Evolutionary conservation across 2,888 invertebrate species (phyloP), one percentile per base, ranked within the genome.

Genomic region (Eupithecia exiguata): DNA sequence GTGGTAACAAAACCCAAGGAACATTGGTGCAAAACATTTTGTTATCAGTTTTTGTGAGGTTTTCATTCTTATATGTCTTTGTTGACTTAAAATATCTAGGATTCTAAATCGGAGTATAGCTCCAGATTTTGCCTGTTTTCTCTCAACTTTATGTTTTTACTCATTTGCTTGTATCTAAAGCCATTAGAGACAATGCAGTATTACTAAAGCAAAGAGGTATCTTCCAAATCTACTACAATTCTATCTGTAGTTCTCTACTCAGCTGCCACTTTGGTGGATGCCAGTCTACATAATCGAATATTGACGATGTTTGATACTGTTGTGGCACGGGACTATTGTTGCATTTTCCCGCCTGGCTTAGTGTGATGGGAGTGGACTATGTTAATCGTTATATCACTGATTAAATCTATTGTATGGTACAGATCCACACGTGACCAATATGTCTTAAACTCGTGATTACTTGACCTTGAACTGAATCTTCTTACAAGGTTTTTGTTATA

Each of bases 231-330:
- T 4, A 30, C 30, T 18, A 46, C 49, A 49, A n/a, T 49, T n/a
- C 1, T 18, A n/a, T 49, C 49, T 18, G 14, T 62, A 35, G 62
- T 7, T 38, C 5, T 36, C 18, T 36, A 18, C 2, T 38, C 5
- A 21, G 14, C 36, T 5, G 1, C 5, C 16, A 38, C 61, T 71
- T 46, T 49, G 69, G 58, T 74, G 65, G 71, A 68, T 58, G 30
- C 65, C 10, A 30, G 46, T 66, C 69, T 71, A 92, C 93, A 92
- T 91, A 92, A 92, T 92, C 92, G 90, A 92, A 94, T 93, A 93
- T 92, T 89, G 91, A 92, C 91, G 92, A 91, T 92, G 92, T 93
- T 93, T 93, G 92, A 93, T 92, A 90, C 90, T 94, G 93, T 93
- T 93, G 88, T 92, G 92, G 91, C 91, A 86, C 82, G 86, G 84